Evolutionary conservation across 2,888 invertebrate genomes (phyloP), one percentile per base, ranked within the genome.

Genomic region (Platerodrilus igneus): DNA sequence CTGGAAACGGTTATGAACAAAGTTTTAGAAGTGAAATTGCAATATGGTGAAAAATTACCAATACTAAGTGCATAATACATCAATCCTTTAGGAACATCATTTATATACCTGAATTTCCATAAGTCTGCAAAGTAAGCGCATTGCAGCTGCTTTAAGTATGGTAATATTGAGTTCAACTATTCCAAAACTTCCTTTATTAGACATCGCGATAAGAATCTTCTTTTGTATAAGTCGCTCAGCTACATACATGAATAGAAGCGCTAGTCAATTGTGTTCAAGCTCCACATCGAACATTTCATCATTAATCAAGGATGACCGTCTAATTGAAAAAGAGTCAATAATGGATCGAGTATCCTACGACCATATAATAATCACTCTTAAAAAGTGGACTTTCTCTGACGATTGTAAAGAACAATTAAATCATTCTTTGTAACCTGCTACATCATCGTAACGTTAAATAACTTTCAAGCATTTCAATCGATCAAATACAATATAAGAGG

Each of bases 151-250:
- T 33, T 43, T 45, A 47, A 49, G 37, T 6, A 25, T 18, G 30
- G 45, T 49, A 47, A 52, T 22, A 13, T 18, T 23, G 18, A 41
- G 48, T 42, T 38, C 37, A 50, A 47, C 45, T 48, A 50, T 48
- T 50, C 45, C 10, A 30, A 44, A 46, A 43, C 38, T 46, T 45
- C 41, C 32, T 41, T 44, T 40, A 47, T 40, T 41, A 45, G 42
- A 40, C 43, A 48, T 45, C 50, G 43, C 38, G 48, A 48, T 50
- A 50, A 48, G 50, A 46, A 48, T 43, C 13, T 13, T 20, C 3
- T 13, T 30, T 13, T 5, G 21, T 14, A 21, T 28, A 28, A 25
- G 11, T 11, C 11, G 25, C 13, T 13, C 9, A 25, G 11, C 9
- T 6, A 25, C 9, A 3, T 9, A 19, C 19, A 19, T n/a, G n/a